Percentiles rank a stretch among this genome's conserved stretches.
phyloP scores from a whole-genome alignment of 2,888 invertebrate genomes.

The Tenthredo amoena region DNA sequence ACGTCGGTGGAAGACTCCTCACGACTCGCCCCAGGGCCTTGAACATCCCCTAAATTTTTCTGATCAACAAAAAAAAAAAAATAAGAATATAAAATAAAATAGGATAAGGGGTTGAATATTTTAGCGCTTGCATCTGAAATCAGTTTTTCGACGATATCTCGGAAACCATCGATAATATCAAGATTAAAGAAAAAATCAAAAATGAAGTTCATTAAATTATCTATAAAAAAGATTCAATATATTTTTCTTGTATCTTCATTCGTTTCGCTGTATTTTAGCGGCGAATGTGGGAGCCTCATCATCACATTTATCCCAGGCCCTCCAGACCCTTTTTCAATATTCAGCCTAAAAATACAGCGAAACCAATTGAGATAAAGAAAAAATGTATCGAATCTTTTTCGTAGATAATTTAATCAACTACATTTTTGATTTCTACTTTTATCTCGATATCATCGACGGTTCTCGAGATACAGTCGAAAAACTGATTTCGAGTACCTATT shows the following conservation, averaged over 20 bases:
- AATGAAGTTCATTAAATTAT: neutral
- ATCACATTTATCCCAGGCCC: neutral
- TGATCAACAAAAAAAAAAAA: neutral
- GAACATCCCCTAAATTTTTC: neutral
- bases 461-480: neutral
- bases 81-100: neutral
- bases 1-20: neutral
- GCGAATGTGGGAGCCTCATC: no score
- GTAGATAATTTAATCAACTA: neutral
- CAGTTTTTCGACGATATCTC: neutral
- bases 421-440: neutral
- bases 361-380: neutral
- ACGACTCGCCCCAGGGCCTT: neutral
- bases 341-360: neutral
- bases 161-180: neutral
- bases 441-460: neutral
- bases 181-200: neutral
- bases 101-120: neutral
- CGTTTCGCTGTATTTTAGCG: no score
- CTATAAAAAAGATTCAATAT: neutral
- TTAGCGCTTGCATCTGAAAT: neutral
- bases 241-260: no score
- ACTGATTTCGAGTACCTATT: neutral
- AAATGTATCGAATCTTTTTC: neutral
- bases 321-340: neutral